Conservation (phyloP, 2,888 invertebrate genomes). For the Ennomos fuscantarius region DNA sequence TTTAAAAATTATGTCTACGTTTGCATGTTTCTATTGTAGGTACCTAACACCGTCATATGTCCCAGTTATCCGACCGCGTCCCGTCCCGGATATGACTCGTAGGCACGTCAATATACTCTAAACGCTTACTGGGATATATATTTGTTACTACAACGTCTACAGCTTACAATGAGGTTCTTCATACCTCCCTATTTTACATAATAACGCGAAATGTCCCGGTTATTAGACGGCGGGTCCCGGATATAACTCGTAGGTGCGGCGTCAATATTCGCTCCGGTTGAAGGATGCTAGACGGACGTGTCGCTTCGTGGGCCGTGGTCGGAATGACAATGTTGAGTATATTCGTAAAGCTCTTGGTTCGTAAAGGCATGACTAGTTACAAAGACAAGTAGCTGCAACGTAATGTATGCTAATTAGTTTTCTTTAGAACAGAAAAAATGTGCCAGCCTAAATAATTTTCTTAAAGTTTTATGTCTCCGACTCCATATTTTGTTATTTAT, state of each 20-base stretch:
- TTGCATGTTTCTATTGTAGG: conserved; percentile 1
- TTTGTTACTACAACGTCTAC: conserved; percentile 11
- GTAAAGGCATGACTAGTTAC: conserved; percentile 5
- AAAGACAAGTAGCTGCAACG: neutral
- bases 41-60: conserved; percentile 12
- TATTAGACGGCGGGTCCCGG: conserved; percentile 16
- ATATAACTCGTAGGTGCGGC: conserved; percentile 25
- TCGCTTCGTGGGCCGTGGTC: conserved; percentile 43
- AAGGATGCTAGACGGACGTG: conserved; percentile 63
- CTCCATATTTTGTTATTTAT: too few species aligned
- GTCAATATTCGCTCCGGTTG: conserved; percentile 54
- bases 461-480: too few species aligned
- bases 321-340: conserved; percentile 51
- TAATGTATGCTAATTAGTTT: neutral
- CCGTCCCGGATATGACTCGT: conserved; percentile 18
- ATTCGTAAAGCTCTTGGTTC: conserved; percentile 6
- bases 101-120: conserved; percentile 11
- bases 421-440: neutral
- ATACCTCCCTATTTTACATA: conserved; percentile 25
- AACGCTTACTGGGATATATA: conserved; percentile 1
- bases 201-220: conserved; percentile 18
- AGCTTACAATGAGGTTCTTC: conserved; percentile 13
- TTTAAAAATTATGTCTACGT: neutral
- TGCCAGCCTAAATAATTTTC: too few species aligned
- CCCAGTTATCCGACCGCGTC: conserved; percentile 14